Evolutionary conservation across 2,113 vertebrate genomes (phyloP).

Genomic region (Callipepla californica): DNA sequence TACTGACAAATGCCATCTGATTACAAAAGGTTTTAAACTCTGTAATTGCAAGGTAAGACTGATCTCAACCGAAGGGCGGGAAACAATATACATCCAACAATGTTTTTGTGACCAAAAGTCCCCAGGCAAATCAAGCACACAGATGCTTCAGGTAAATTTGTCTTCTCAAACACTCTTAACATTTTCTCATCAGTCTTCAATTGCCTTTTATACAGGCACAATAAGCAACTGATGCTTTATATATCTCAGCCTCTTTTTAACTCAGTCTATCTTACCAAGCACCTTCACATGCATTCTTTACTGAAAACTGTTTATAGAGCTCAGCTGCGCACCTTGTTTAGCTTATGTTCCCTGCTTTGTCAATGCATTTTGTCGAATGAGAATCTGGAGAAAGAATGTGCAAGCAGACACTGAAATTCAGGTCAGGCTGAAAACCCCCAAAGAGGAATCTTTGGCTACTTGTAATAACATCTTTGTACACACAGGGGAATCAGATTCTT

Average conservation of each 20-base stretch:
- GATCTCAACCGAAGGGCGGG: background rate
- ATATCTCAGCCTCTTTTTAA: background rate
- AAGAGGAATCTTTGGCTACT: background rate
- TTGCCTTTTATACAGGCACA: background rate
- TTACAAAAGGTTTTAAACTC: slow-evolving; percentile 20
- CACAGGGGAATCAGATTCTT: background rate
- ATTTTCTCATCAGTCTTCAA: background rate
- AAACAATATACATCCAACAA: background rate
- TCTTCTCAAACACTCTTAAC: background rate
- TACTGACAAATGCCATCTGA: slow-evolving; percentile 19
- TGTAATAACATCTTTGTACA: slow-evolving; percentile 8
- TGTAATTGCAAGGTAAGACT: slow-evolving; percentile 1
- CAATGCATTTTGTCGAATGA: slow-evolving; percentile 12
- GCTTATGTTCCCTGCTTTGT: slow-evolving; percentile 23
- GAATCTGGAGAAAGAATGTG: slow-evolving; percentile 24
- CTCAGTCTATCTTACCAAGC: background rate
- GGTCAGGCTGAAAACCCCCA: slow-evolving; percentile 22
- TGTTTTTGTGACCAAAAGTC: background rate
- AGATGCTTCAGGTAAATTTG: background rate
- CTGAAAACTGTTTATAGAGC: background rate
- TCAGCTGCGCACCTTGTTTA: slow-evolving; percentile 26
- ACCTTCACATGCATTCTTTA: background rate
- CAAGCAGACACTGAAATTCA: slow-evolving; percentile 37
- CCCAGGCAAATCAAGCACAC: background rate
- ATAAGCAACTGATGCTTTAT: background rate